Percentiles rank a stretch among this genome's conserved stretches.
Conservation (phyloP, 2,113 vertebrate genomes). For the Menidia beryllina region DNA sequence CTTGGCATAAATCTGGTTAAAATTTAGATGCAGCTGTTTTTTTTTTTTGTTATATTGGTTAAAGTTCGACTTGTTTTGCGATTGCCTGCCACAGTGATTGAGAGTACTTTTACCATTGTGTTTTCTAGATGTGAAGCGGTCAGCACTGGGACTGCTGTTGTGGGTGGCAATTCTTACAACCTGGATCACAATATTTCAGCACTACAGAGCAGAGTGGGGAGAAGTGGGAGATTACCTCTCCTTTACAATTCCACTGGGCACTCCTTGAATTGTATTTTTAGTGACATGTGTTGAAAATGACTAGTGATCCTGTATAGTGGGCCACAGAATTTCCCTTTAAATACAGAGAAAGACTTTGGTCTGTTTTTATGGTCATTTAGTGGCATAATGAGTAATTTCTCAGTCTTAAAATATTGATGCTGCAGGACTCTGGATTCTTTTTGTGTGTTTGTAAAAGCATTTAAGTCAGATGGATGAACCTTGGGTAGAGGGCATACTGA, state of each 20-base stretch:
- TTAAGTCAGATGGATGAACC: background rate
- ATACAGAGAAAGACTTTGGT: constrained; percentile 9
- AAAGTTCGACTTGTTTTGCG: no score
- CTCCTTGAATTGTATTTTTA: constrained; percentile 53
- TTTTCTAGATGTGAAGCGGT: constrained; percentile 88
- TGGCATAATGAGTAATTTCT: background rate
- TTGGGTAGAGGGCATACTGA: constrained; percentile 14
- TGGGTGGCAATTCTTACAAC: constrained; percentile 90
- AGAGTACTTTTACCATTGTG: background rate
- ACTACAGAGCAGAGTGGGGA: constrained; percentile 88
- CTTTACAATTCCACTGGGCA: constrained; percentile 91
- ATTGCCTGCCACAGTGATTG: no score
- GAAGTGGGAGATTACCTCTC: constrained; percentile 90
- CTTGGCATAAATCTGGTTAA: no score
- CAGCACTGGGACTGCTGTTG: constrained; percentile 86
- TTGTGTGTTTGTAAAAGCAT: constrained; percentile 9
- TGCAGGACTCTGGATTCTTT: constrained; percentile 1
- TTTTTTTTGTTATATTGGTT: no score
- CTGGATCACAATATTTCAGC: constrained; percentile 92
- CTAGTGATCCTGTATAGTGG: constrained; percentile 33
- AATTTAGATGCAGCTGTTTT: no score
- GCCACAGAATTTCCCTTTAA: constrained; percentile 37
- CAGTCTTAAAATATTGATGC: background rate
- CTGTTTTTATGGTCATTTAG: background rate
- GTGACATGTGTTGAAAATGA: constrained; percentile 11